Evolutionary conservation across 2,113 vertebrate species (phyloP).

Genomic region (Neofelis nebulosa): DNA sequence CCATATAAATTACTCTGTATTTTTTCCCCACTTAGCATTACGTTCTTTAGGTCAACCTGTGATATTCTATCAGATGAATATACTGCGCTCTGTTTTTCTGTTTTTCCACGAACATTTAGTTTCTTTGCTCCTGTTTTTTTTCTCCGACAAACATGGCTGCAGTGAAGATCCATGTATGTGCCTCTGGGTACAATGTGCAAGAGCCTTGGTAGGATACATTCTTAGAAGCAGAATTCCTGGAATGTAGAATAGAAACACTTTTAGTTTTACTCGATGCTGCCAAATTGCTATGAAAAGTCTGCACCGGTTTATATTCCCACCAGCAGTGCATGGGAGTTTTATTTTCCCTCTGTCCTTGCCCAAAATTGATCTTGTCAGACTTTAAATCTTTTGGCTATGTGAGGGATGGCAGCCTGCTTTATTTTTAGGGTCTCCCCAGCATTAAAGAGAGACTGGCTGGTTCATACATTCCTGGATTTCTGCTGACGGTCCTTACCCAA

Average conservation of each 20-base stretch:
- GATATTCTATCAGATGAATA: not conserved
- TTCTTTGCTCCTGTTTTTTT: not conserved
- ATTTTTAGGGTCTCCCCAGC: constrained; percentile 28
- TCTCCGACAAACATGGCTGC: not conserved
- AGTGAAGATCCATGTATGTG: fast-evolving
- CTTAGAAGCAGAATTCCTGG: not conserved
- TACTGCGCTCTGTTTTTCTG: not conserved
- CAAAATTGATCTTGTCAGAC: constrained; percentile 30
- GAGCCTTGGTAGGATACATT: not conserved
- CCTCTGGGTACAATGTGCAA: not conserved
- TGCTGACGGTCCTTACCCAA: not conserved
- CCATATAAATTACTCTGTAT: not conserved
- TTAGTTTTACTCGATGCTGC: not conserved
- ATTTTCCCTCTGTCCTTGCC: constrained; percentile 35
- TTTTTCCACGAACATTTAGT: not conserved
- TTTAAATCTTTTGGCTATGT: constrained; percentile 2
- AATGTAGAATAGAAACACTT: not conserved
- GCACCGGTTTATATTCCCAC: not conserved
- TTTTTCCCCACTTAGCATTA: not conserved
- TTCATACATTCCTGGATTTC: not conserved
- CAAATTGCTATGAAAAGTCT: constrained; percentile 34
- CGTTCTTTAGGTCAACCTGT: not conserved
- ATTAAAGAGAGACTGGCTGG: constrained; percentile 15
- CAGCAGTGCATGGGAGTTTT: not conserved
- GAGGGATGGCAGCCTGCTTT: not conserved